These are phyloP conservation scores for Eurytoma californica DNA, from an alignment of 2,888 invertebrate species.

Conservation along the genomic window DNA sequence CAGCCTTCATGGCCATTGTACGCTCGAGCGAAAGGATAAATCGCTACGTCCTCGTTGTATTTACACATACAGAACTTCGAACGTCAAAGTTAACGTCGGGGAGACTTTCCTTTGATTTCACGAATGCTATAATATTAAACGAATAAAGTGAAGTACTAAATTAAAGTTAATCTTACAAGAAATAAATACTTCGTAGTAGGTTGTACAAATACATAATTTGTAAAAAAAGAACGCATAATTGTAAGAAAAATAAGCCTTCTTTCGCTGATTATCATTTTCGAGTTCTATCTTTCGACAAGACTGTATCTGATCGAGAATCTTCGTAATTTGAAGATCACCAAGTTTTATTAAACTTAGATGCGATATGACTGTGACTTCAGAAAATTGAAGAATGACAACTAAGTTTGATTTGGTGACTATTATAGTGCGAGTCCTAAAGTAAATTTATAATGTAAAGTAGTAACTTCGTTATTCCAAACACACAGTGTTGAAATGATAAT, in stretches of 20 bases:
- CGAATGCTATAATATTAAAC: slow-evolving; percentile 20
- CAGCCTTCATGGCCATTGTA: slow-evolving; percentile 64
- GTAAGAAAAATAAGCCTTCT: background rate
- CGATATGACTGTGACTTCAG: slow-evolving; percentile 14
- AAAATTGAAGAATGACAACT: slow-evolving; percentile 30
- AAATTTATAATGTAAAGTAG: background rate
- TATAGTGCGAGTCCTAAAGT: no score
- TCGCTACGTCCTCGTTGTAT: slow-evolving; percentile 56
- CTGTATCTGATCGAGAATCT: background rate
- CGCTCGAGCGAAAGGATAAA: slow-evolving; percentile 63
- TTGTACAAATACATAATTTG: slow-evolving; percentile 32
- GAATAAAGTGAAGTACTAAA: slow-evolving; percentile 19
- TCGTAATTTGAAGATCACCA: background rate
- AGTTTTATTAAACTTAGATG: slow-evolving; percentile 2
- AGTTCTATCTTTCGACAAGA: background rate
- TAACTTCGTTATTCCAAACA: slow-evolving; percentile 16
- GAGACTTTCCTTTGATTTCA: slow-evolving; percentile 40
- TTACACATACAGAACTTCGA: slow-evolving; percentile 58
- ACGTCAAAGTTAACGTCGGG: slow-evolving; percentile 53
- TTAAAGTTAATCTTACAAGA: slow-evolving; percentile 18
- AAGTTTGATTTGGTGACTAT: slow-evolving; percentile 8
- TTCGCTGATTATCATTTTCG: slow-evolving; percentile 25
- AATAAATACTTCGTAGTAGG: slow-evolving; percentile 41
- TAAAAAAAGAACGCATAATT: slow-evolving; percentile 5
- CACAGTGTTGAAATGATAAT: slow-evolving; percentile 16